phyloP scores from a whole-genome alignment of 2,113 vertebrate genomes.

The Ia io region DNA sequence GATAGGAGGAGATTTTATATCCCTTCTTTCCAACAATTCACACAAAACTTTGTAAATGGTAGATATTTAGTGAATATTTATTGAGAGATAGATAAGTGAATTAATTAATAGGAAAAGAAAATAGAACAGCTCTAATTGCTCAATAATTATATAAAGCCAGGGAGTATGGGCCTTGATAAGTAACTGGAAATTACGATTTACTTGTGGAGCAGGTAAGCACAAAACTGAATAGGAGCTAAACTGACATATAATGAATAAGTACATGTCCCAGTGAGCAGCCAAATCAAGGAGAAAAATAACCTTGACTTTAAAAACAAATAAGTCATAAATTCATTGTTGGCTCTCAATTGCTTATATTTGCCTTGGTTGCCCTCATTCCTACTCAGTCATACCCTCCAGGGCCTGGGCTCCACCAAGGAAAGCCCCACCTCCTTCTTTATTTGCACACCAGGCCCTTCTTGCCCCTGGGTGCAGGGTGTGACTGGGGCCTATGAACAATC shows the following conservation, averaged over 20 bases:
- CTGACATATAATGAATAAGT: background rate
- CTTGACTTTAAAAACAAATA: conserved; percentile 23
- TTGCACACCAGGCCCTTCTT: background rate
- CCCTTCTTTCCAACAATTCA: background rate
- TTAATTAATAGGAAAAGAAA: background rate
- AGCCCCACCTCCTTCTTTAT: background rate
- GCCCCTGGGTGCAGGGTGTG: background rate
- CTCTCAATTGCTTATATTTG: background rate
- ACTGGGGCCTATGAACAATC: background rate
- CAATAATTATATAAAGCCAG: background rate
- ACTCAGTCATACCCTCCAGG: background rate
- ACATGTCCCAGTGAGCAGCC: background rate
- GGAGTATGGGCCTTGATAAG: background rate
- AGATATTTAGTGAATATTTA: background rate
- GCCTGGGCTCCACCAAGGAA: background rate
- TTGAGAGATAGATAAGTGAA: background rate
- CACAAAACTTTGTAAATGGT: background rate
- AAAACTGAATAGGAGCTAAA: background rate
- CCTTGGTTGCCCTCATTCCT: background rate
- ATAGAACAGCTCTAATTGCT: background rate
- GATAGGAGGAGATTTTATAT: too few relatives aligned
- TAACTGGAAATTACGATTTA: background rate
- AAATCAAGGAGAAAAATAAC: conserved; percentile 3
- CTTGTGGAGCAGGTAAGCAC: background rate
- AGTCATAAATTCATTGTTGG: background rate